These are phyloP conservation scores for Melanotaenia pygmaea DNA, from an alignment of 2,797 vertebrate genomes.

Conservation along the genomic window DNA sequence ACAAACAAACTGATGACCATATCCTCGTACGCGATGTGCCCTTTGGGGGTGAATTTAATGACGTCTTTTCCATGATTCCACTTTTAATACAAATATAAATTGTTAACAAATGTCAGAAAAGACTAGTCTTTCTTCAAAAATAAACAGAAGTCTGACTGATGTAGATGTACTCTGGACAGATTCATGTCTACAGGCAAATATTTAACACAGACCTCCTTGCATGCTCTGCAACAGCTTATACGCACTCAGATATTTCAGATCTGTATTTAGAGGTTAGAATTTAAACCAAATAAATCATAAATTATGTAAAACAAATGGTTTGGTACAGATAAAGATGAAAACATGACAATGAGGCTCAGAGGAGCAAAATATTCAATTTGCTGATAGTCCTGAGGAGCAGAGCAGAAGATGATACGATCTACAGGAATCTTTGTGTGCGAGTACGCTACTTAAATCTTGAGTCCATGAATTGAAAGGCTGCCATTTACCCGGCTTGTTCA, in stretches of 20 bases:
- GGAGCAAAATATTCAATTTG: constrained; percentile 35
- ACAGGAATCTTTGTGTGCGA: constrained; percentile 32
- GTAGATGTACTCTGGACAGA: constrained; percentile 2
- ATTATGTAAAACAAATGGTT: constrained; percentile 13
- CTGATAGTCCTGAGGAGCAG: constrained; percentile 13
- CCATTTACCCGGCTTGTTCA: constrained; percentile 56
- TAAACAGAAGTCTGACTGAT: constrained; percentile 3
- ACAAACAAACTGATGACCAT: neutral
- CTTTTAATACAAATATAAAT: neutral
- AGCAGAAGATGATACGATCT: constrained; percentile 44
- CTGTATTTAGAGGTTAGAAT: constrained; percentile 11
- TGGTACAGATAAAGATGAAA: constrained; percentile 37
- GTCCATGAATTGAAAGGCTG: constrained; percentile 43
- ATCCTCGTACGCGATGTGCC: neutral
- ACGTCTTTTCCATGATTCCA: neutral
- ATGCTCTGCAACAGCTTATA: constrained; percentile 1
- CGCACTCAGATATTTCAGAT: constrained; percentile 2
- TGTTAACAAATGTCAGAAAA: neutral
- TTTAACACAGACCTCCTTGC: neutral
- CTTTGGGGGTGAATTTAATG: neutral
- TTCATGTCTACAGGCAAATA: constrained; percentile 2
- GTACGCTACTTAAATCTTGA: constrained; percentile 29
- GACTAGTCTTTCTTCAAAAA: constrained; percentile 15
- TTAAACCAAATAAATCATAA: constrained; percentile 33
- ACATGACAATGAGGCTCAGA: constrained; percentile 46